Conservation (phyloP, 2,888 invertebrate species). For the Aspidiotus destructor region DNA sequence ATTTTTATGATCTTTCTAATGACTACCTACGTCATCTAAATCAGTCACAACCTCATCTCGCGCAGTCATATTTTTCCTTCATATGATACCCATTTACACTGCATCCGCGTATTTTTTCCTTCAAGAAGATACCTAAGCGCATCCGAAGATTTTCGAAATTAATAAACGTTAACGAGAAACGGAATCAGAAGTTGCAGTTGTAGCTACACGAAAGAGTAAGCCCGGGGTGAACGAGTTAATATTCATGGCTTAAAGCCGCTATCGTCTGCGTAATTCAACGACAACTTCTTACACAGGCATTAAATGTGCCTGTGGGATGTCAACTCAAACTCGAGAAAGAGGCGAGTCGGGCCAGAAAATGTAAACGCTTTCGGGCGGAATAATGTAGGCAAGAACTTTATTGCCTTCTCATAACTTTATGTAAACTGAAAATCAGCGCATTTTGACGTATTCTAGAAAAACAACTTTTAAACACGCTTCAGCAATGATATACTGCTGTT, state of each 20-base stretch:
- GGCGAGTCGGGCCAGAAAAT: background rate
- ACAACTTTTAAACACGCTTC: slow-evolving; percentile 13
- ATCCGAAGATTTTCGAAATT: too few relatives aligned
- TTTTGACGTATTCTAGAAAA: slow-evolving; percentile 17
- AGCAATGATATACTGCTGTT: background rate
- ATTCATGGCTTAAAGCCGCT: slow-evolving; percentile 24
- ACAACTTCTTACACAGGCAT: slow-evolving; percentile 16
- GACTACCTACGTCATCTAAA: too few relatives aligned
- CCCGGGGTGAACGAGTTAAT: slow-evolving; percentile 13
- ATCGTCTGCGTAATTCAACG: slow-evolving; percentile 18
- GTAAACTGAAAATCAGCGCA: slow-evolving; percentile 24
- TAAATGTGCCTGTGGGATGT: slow-evolving; percentile 27
- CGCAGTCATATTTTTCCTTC: too few relatives aligned
- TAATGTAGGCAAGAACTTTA: slow-evolving; percentile 24
- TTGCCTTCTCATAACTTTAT: slow-evolving; percentile 16
- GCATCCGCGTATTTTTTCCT: too few relatives aligned
- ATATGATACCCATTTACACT: too few relatives aligned
- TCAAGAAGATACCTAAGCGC: too few relatives aligned
- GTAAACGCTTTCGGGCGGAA: background rate
- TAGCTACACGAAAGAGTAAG: background rate
- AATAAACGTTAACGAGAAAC: too few relatives aligned
- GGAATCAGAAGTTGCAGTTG: too few relatives aligned
- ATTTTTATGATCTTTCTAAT: too few relatives aligned
- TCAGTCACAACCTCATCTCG: too few relatives aligned
- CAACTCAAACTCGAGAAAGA: slow-evolving; percentile 1